Percentiles rank a stretch among this genome's conserved stretches.
phyloP scores from a whole-genome alignment of 2,113 vertebrate species.

The Colistium nudipinnis region DNA sequence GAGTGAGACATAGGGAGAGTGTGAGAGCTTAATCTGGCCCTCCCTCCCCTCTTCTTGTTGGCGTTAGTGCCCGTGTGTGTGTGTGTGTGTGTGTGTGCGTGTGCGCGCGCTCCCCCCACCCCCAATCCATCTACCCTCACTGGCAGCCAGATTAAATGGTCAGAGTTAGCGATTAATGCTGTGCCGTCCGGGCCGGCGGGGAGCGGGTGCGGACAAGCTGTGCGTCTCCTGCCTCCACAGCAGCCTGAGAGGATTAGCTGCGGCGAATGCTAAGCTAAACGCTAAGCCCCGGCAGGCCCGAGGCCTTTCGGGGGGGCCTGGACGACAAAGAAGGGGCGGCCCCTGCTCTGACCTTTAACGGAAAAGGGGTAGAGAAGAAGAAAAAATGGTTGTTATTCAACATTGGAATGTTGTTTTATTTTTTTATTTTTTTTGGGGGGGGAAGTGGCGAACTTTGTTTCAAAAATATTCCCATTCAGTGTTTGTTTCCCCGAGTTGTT shows the following conservation, averaged over 20 bases:
- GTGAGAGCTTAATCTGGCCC: conserved; percentile 70
- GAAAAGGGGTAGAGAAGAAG: too few species aligned
- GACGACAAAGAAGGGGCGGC: conserved; percentile 19
- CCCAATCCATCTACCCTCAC: conserved; percentile 67
- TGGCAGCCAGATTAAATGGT: conserved; percentile 78
- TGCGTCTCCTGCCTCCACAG: conserved; percentile 65
- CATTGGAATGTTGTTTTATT: too few species aligned
- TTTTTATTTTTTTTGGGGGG: too few species aligned
- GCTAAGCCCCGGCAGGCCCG: conserved; percentile 59
- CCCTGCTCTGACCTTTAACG: neutral
- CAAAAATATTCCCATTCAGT: too few species aligned
- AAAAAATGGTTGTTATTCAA: too few species aligned
- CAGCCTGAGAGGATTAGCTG: conserved; percentile 84
- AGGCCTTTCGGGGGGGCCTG: conserved; percentile 23
- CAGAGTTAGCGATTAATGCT: conserved; percentile 74
- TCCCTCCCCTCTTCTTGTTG: conserved; percentile 36
- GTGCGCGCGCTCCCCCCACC: conserved; percentile 44
- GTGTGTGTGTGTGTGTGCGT: conserved; percentile 24
- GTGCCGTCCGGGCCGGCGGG: conserved; percentile 67
- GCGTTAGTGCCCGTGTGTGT: conserved; percentile 12
- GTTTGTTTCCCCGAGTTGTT: too few species aligned
- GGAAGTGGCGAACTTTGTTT: too few species aligned
- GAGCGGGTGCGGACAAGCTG: conserved; percentile 59
- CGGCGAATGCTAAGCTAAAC: conserved; percentile 79
- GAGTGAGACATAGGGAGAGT: conserved; percentile 61